Evolutionary conservation across 2,797 vertebrate species (phyloP), one percentile per base, ranked within the genome.

Genomic region (Leptodactylus fallax): DNA sequence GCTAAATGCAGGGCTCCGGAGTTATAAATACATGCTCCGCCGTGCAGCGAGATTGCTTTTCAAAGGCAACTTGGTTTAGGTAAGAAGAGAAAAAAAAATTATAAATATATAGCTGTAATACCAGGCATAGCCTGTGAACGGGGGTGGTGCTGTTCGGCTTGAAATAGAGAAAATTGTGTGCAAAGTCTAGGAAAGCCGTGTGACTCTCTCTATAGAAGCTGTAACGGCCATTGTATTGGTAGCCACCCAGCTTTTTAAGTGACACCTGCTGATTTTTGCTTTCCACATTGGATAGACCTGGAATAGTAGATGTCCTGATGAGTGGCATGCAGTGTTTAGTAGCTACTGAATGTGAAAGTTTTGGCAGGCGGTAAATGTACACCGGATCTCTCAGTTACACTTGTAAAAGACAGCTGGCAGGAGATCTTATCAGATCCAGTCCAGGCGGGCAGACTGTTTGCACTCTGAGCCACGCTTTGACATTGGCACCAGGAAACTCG

Each of bases 351-450:
- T n/a, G 47, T 49, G 17, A 13, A 23, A 6, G 51, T 58, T 58
- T 79, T 79, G 53, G 25, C 19, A 60, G 58, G 17, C 16, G 36
- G 56, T 9, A 21, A 12, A 13, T 4, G 27, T 55, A 51, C 49
- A 25, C 23, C 21, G n/a, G 47, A 49, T 65, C 45, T 81, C 60
- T 82, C 7, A 2, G 47, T 51, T 25, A 51, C 27, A 61, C 2
- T 65, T 81, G 79, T 47, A 14, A 81, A 36, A 81, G 61, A 25
- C 81, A 17, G 81, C 63, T 55, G 23, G 60, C n/a, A 82, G 49
- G 63, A 69, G 81, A 53, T 82, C 47, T 25, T 25, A 69, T 82
- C 63, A 13, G 81, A 69, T 82, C 21, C 27, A 49, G 47, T 23
- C n/a, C 63, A 67, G n/a, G 12, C 19, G n/a, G 45, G 61, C 45